phyloP scores from a whole-genome alignment of 2,888 invertebrate species.

The Melangyna quadrimaculata region DNA sequence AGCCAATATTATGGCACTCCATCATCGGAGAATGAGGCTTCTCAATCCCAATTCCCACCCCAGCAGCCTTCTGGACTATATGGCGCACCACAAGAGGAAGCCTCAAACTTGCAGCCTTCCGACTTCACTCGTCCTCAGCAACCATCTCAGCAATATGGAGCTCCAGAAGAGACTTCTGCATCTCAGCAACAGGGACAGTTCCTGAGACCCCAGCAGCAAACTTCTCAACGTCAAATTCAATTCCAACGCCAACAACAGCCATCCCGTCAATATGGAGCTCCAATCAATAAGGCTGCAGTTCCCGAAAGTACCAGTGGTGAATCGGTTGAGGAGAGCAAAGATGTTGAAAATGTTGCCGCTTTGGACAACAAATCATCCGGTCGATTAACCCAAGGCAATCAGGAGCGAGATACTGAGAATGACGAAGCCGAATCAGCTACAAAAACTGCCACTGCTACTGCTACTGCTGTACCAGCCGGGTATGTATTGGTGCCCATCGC shows the following conservation, averaged over 20 bases:
- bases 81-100: constrained; percentile 35
- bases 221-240: constrained; percentile 43
- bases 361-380: constrained; percentile 31
- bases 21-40: constrained; percentile 36
- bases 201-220: constrained; percentile 33
- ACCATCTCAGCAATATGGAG: constrained; percentile 25
- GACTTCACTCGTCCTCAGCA: constrained; percentile 17
- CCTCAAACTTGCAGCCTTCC: constrained; percentile 4
- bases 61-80: constrained; percentile 56
- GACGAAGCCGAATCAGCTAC: constrained; percentile 47
- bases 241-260: constrained; percentile 41
- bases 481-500: constrained; percentile 49
- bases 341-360: constrained; percentile 53
- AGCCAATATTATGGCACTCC: constrained; percentile 56
- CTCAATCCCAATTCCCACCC: background rate
- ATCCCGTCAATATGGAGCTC: constrained; percentile 56
- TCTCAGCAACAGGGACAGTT: constrained; percentile 37
- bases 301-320: constrained; percentile 46
- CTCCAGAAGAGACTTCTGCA: constrained; percentile 30
- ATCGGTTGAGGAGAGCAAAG: constrained; percentile 56
- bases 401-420: constrained; percentile 50
- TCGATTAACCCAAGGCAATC: constrained; percentile 48
- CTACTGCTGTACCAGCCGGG: constrained; percentile 19
- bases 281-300: constrained; percentile 2
- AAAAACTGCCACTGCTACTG: constrained; percentile 4